These are phyloP conservation scores for Torymus auratus DNA, from an alignment of 2,888 invertebrate genomes.

Conservation along the genomic window DNA sequence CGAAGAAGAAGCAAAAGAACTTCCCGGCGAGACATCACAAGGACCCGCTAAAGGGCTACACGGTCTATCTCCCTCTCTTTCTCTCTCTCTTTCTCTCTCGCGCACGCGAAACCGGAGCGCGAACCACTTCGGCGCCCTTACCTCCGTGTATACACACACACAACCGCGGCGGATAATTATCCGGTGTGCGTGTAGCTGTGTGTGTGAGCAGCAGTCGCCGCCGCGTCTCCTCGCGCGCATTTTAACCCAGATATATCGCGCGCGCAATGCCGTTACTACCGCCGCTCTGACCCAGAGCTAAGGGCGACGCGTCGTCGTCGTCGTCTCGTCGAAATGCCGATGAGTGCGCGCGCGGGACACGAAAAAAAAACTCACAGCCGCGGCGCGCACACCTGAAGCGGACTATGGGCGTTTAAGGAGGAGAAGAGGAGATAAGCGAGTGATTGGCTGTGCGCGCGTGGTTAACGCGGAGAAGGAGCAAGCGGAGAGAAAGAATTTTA, in stretches of 20 bases:
- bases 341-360: neutral
- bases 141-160: too few relatives aligned
- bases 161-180: slow-evolving; percentile 26
- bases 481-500: too few relatives aligned
- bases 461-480: too few relatives aligned
- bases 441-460: neutral
- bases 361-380: slow-evolving; percentile 1
- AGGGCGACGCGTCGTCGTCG: slow-evolving; percentile 56
- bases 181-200: slow-evolving; percentile 4
- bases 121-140: slow-evolving; percentile 26
- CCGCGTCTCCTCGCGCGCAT: slow-evolving; percentile 25
- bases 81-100: too few relatives aligned
- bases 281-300: slow-evolving; percentile 58
- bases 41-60: too few relatives aligned
- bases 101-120: neutral
- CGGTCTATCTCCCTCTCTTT: too few relatives aligned
- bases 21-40: too few relatives aligned
- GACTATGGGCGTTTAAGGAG: neutral
- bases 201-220: neutral
- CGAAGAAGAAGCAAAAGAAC: too few relatives aligned
- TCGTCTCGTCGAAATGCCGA: slow-evolving; percentile 65
- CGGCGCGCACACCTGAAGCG: neutral
- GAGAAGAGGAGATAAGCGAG: neutral
- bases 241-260: slow-evolving; percentile 59
- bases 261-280: slow-evolving; percentile 53